These are phyloP conservation scores for Nomada fucata DNA, from an alignment of 2,888 invertebrate species.

Conservation along the genomic window DNA sequence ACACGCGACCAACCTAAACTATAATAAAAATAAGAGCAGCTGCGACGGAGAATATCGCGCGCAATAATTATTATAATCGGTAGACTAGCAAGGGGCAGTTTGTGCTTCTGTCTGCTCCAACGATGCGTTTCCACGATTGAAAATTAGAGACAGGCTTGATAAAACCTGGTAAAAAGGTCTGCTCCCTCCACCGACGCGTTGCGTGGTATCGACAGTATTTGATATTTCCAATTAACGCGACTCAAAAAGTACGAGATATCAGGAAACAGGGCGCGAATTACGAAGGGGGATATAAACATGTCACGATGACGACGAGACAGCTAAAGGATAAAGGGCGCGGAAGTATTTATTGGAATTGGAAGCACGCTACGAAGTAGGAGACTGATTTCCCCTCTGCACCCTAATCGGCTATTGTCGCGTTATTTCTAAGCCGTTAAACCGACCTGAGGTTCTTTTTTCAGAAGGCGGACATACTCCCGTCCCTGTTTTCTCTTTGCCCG, in stretches of 20 bases:
- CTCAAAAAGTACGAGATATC: not conserved
- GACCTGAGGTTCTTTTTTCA: slow-evolving; percentile 33
- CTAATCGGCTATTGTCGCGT: slow-evolving; percentile 72
- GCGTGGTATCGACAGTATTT: not conserved
- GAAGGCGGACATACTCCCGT: slow-evolving; percentile 4
- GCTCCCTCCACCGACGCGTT: no score
- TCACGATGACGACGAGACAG: slow-evolving; percentile 45
- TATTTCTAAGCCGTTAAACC: slow-evolving; percentile 77
- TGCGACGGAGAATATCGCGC: slow-evolving; percentile 32
- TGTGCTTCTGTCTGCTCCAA: not conserved
- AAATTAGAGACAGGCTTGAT: not conserved
- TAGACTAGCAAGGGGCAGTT: not conserved
- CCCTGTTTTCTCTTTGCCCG: not conserved
- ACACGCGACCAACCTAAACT: slow-evolving; percentile 4
- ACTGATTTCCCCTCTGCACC: slow-evolving; percentile 38
- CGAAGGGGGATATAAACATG: slow-evolving; percentile 48
- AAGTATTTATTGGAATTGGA: slow-evolving; percentile 70
- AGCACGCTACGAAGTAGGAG: slow-evolving; percentile 20
- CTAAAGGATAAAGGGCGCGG: slow-evolving; percentile 56
- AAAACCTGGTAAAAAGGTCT: not conserved
- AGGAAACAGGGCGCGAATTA: not conserved
- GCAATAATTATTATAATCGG: slow-evolving; percentile 36
- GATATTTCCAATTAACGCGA: not conserved
- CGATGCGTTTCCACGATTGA: slow-evolving; percentile 22
- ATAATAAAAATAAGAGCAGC: slow-evolving; percentile 40